Conservation (phyloP, 2,113 vertebrate genomes). For the Aplodontia rufa region DNA sequence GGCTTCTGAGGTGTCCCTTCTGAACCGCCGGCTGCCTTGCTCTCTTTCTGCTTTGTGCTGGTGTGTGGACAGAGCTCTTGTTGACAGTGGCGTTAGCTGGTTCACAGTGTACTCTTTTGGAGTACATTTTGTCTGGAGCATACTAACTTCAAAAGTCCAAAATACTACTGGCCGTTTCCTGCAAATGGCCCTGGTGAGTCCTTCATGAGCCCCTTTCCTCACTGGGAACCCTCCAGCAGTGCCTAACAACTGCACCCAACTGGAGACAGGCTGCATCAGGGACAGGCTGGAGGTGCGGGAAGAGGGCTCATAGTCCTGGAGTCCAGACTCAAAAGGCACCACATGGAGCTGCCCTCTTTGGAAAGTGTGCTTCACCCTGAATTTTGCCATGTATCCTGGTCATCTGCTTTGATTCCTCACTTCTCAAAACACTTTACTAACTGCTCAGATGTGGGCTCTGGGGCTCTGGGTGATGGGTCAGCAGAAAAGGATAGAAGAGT, state of each 20-base stretch:
- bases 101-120: not conserved
- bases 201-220: conserved; percentile 5
- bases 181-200: conserved; percentile 33
- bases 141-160: not conserved
- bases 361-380: not conserved
- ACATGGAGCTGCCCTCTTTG: not conserved
- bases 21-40: not conserved
- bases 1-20: not conserved
- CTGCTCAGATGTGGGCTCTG: not conserved
- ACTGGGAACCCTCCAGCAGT: not conserved
- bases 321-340: not conserved
- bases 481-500: not conserved
- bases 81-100: not conserved
- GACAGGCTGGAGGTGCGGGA: not conserved
- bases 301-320: not conserved
- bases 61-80: not conserved
- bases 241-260: not conserved
- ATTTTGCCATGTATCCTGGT: not conserved
- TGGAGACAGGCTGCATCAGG: not conserved
- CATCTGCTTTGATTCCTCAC: not conserved
- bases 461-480: not conserved
- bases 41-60: not conserved
- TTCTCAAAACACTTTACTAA: not conserved
- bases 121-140: not conserved
- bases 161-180: not conserved